These are phyloP conservation scores for Paelopatides confundens DNA, from an alignment of 53 echinoderm and acorn worm species.

Conservation along the genomic window DNA sequence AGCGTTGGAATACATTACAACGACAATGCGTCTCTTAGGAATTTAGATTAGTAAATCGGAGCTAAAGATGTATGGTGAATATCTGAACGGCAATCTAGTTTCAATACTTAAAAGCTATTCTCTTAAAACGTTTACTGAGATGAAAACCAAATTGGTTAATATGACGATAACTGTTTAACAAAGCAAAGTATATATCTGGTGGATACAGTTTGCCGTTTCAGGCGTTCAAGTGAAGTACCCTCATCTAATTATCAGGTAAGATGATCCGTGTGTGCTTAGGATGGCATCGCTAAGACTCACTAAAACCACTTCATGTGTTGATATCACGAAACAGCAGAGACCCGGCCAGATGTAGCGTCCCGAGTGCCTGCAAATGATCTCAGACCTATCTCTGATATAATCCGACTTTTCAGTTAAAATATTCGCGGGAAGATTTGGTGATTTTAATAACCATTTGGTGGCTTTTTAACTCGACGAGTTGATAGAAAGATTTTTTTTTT, in stretches of 20 bases:
- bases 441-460: slow-evolving; percentile 49
- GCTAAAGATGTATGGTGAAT: too few species aligned
- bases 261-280: slow-evolving; percentile 17
- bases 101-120: background rate
- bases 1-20: too few species aligned
- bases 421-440: slow-evolving; percentile 32
- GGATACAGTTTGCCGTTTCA: background rate
- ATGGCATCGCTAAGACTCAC: slow-evolving; percentile 16
- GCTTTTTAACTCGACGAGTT: slow-evolving; percentile 40
- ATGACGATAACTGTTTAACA: slow-evolving; percentile 12
- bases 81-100: background rate
- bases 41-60: too few species aligned
- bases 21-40: too few species aligned
- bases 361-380: slow-evolving; percentile 43
- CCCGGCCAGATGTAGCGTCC: slow-evolving; percentile 22
- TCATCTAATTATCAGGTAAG: slow-evolving; percentile 28
- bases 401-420: slow-evolving; percentile 32
- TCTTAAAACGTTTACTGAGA: background rate
- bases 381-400: slow-evolving; percentile 33
- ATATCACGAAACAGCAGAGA: slow-evolving; percentile 30
- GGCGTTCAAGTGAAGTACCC: background rate
- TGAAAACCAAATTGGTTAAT: background rate
- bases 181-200: slow-evolving; percentile 14
- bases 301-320: slow-evolving; percentile 32
- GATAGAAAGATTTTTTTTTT: background rate